phyloP scores from a whole-genome alignment of 2,797 vertebrate genomes.

The Semotilus atromaculatus region DNA sequence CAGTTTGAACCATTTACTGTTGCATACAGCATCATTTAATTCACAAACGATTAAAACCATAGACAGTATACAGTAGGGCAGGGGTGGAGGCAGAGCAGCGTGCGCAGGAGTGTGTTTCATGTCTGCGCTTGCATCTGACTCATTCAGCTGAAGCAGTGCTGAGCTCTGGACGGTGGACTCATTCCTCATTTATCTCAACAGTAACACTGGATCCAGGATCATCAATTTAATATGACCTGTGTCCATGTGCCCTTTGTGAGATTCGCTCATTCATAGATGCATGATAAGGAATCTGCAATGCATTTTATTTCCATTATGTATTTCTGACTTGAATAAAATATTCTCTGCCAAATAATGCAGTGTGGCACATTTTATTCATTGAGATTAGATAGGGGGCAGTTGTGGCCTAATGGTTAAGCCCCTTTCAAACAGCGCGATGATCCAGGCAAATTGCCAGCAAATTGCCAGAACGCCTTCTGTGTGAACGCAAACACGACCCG shows the following conservation, averaged over 20 bases:
- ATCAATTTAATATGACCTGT: constrained; percentile 26
- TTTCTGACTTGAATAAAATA: neutral
- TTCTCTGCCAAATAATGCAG: neutral
- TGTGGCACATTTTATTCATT: neutral
- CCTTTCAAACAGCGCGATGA: too few species aligned
- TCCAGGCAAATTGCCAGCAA: too few species aligned
- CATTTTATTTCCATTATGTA: neutral
- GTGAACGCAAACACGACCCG: too few species aligned
- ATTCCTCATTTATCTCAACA: constrained; percentile 32
- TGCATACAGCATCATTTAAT: neutral
- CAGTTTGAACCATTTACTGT: neutral
- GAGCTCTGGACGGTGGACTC: constrained; percentile 5
- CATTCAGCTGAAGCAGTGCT: constrained; percentile 31
- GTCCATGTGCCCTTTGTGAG: neutral
- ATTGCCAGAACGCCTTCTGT: too few species aligned
- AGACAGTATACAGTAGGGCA: neutral
- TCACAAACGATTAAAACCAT: neutral
- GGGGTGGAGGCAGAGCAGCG: neutral
- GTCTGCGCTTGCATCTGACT: constrained; percentile 34
- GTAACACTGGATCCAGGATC: constrained; percentile 16
- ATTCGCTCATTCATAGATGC: neutral
- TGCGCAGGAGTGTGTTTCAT: constrained; percentile 26
- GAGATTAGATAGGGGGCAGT: neutral
- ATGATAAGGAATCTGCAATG: neutral
- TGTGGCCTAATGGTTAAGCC: neutral